phyloP scores from a whole-genome alignment of 2,113 vertebrate genomes.

The Cavia porcellus region DNA sequence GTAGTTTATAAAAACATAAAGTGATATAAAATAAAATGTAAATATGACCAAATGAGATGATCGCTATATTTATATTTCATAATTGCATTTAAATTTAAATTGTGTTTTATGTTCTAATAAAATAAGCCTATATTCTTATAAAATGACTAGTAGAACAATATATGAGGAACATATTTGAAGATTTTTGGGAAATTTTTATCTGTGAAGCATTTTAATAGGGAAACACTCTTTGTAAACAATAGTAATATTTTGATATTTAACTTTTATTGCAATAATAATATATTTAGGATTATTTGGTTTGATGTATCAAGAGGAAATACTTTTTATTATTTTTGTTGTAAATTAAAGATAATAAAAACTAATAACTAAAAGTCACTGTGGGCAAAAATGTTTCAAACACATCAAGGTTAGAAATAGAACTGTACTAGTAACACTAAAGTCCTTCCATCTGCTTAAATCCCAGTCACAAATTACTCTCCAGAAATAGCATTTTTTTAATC shows the following conservation, averaged over 20 bases:
- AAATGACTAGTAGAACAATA: not conserved
- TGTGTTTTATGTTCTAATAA: not conserved
- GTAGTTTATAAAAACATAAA: not conserved
- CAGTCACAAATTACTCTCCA: not conserved
- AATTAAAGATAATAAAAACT: not conserved
- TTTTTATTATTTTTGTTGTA: not conserved
- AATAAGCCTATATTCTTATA: not conserved
- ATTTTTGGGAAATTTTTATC: not conserved
- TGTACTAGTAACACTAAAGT: not conserved
- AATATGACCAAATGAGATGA: not conserved
- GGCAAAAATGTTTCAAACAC: not conserved
- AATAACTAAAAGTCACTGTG: not conserved
- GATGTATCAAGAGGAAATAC: not conserved
- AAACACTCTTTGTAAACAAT: not conserved
- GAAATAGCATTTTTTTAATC: not conserved
- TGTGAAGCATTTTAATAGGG: not conserved
- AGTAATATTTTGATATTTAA: slow-evolving; percentile 6
- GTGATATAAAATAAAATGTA: not conserved
- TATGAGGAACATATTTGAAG: not conserved
- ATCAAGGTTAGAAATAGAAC: not conserved
- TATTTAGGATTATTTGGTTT: not conserved
- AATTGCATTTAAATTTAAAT: not conserved
- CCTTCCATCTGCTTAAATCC: not conserved
- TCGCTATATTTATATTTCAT: not conserved
- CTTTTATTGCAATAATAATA: not conserved